A percentile compares a stretch with the other conserved stretches of the same genome.
These are phyloP conservation scores for Allacma fusca DNA, from an alignment of 2,888 invertebrate species.

Conservation along the genomic window DNA sequence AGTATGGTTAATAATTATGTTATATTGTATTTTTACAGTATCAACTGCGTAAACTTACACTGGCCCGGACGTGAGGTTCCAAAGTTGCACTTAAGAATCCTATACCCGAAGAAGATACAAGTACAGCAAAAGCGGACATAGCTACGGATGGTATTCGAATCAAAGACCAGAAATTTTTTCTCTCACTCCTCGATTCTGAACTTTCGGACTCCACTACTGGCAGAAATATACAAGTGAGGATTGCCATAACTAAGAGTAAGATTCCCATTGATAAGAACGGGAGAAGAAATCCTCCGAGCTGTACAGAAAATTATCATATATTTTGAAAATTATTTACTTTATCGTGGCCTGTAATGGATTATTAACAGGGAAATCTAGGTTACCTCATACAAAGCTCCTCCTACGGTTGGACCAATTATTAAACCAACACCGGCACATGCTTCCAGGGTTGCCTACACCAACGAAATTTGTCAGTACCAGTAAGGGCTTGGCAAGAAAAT, in stretches of 20 bases:
- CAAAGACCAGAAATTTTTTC: not conserved
- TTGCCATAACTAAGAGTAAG: constrained; percentile 63
- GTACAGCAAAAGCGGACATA: constrained; percentile 63
- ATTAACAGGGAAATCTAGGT: too few species aligned
- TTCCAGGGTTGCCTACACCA: constrained; percentile 65
- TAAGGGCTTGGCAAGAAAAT: too few species aligned
- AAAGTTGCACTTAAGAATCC: constrained; percentile 70
- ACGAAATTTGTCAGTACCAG: too few species aligned
- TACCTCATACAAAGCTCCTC: constrained; percentile 64
- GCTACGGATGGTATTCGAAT: constrained; percentile 63
- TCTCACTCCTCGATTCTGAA: too few species aligned
- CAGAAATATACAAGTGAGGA: constrained; percentile 63
- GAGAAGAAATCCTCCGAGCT: constrained; percentile 64
- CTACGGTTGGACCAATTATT: constrained; percentile 64
- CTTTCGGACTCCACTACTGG: constrained; percentile 60
- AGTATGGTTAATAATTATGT: too few species aligned
- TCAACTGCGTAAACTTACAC: too few species aligned
- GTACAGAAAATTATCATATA: too few species aligned
- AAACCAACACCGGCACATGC: constrained; percentile 64
- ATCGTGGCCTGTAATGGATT: too few species aligned
- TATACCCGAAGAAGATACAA: constrained; percentile 64
- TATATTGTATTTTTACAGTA: too few species aligned
- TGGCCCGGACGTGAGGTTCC: constrained; percentile 67
- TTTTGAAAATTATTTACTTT: not conserved
- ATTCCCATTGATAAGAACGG: constrained; percentile 65